phyloP scores from a whole-genome alignment of 2,888 invertebrate species.

The Halictus quadricinctus region DNA sequence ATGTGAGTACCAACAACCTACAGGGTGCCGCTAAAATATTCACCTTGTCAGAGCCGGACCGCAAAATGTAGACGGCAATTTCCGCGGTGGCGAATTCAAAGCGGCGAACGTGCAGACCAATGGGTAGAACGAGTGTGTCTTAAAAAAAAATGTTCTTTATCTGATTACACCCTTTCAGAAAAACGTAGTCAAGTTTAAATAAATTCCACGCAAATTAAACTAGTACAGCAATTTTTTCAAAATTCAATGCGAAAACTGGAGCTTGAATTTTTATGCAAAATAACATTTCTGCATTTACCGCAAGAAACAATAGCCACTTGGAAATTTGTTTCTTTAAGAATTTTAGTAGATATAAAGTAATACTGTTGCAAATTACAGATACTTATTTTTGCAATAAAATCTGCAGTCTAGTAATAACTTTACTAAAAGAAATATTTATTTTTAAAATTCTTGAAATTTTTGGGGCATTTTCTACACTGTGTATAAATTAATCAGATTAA shows the following conservation, averaged over 20 bases:
- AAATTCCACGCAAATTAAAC: background rate
- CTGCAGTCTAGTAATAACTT: background rate
- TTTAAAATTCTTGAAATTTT: too few relatives aligned
- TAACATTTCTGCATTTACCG: background rate
- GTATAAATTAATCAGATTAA: too few relatives aligned
- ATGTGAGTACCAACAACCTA: constrained; percentile 53
- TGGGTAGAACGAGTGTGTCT: constrained; percentile 37
- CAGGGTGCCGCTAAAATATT: constrained; percentile 71
- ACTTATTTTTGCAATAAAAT: too few relatives aligned
- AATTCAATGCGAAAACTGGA: background rate
- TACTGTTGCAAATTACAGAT: too few relatives aligned
- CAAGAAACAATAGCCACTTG: too few relatives aligned
- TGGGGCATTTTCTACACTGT: too few relatives aligned
- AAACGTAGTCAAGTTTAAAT: background rate
- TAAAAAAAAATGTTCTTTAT: constrained; percentile 35
- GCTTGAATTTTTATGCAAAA: background rate
- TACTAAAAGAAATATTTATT: too few relatives aligned
- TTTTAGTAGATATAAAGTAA: too few relatives aligned
- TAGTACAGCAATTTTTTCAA: background rate
- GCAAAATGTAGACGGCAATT: constrained; percentile 69
- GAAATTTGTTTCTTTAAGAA: too few relatives aligned
- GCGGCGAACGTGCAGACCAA: constrained; percentile 39
- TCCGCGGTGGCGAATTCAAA: constrained; percentile 68
- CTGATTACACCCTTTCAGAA: constrained; percentile 13
- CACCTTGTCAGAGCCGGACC: constrained; percentile 67